Conservation (phyloP, 2,113 vertebrate species). For the Acrocephalus arundinaceus region DNA sequence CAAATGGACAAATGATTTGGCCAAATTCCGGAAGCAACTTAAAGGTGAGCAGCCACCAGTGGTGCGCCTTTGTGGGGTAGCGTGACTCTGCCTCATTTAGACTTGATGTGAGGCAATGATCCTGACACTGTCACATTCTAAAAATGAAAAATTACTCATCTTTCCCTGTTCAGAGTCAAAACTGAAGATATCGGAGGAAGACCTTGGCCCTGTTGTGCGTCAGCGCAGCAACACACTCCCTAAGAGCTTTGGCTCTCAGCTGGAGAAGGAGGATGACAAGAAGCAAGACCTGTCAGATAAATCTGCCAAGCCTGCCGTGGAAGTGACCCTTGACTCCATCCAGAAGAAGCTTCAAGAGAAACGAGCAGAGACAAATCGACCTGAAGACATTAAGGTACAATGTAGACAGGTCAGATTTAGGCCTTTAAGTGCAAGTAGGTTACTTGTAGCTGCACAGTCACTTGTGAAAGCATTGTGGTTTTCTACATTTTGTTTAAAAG, state of each 20-base stretch:
- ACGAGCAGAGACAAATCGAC: constrained; percentile 83
- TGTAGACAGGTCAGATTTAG: background rate
- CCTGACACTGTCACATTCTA: background rate
- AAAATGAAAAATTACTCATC: background rate
- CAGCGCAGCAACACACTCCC: constrained; percentile 97
- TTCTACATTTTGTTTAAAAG: background rate
- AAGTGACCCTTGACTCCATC: constrained; percentile 87
- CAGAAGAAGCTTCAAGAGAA: constrained; percentile 92
- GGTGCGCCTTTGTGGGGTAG: background rate
- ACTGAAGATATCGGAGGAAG: constrained; percentile 91
- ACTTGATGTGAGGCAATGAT: background rate
- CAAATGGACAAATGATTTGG: constrained; percentile 93
- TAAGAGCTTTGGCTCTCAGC: constrained; percentile 95
- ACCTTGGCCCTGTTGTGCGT: constrained; percentile 85
- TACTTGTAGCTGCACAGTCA: background rate
- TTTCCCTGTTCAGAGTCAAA: constrained; percentile 80
- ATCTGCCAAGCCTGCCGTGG: constrained; percentile 83
- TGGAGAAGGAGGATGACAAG: constrained; percentile 85
- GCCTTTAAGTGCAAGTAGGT: background rate
- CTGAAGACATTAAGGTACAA: constrained; percentile 93
- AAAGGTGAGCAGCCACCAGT: constrained; percentile 81
- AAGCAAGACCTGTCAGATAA: constrained; percentile 82
- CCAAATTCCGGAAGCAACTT: constrained; percentile 91
- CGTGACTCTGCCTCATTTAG: background rate
- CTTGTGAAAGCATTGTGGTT: background rate